Percentiles rank a stretch among this genome's conserved stretches.
These are phyloP conservation scores for Myrmecophaga tridactyla DNA, from an alignment of 2,113 vertebrate genomes.

Conservation along the genomic window DNA sequence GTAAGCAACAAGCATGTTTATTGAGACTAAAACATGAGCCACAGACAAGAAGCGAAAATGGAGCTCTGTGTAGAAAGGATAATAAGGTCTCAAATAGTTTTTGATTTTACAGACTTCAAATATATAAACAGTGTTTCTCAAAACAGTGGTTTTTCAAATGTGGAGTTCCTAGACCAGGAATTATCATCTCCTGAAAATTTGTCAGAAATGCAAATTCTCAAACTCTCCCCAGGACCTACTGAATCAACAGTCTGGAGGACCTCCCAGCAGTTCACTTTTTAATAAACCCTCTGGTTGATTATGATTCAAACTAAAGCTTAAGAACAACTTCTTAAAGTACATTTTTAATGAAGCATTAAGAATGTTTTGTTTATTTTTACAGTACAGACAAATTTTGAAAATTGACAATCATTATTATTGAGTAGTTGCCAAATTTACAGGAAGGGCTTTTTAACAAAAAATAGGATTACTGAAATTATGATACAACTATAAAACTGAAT, in stretches of 20 bases:
- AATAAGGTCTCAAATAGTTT: slow-evolving; percentile 24
- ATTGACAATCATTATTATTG: neutral
- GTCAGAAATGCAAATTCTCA: neutral
- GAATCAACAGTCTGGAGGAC: neutral
- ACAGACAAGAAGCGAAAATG: slow-evolving; percentile 26
- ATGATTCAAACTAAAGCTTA: neutral
- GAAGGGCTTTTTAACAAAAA: neutral
- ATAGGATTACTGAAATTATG: neutral
- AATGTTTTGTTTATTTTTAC: neutral
- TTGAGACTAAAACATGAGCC: slow-evolving; percentile 33
- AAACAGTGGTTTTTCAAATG: neutral
- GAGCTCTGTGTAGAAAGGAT: slow-evolving; percentile 40
- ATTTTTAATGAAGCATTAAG: neutral
- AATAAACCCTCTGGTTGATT: neutral
- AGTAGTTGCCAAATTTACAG: neutral
- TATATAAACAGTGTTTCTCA: neutral
- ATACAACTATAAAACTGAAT: neutral
- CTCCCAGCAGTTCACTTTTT: neutral
- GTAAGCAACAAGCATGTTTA: slow-evolving; percentile 46
- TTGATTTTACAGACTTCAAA: slow-evolving; percentile 21
- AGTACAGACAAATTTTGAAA: neutral
- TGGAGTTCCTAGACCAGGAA: neutral
- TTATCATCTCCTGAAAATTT: neutral
- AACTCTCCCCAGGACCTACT: rapidly evolving
- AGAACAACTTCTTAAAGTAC: neutral